Conservation (phyloP, 1,140 invertebrate species). For the Diorhabda sublineata region DNA sequence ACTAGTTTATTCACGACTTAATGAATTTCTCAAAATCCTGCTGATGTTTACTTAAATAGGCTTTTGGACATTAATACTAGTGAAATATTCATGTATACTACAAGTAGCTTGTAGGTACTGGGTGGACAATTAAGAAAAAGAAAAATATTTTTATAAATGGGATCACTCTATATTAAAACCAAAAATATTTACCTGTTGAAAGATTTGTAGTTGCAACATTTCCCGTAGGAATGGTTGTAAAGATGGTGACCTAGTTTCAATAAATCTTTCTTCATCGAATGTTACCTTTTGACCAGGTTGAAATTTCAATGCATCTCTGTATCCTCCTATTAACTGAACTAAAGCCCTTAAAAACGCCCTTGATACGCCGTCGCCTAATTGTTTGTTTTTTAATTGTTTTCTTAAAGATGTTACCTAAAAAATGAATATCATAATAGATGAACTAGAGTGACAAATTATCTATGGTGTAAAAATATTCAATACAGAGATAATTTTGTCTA, state of each 20-base stretch:
- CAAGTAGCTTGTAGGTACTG: too few species aligned
- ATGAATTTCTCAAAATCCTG: too few species aligned
- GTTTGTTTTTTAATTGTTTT: slow-evolving; percentile 66
- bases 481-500: too few species aligned
- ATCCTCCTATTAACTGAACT: slow-evolving; percentile 89
- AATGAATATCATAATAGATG: too few species aligned
- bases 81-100: too few species aligned
- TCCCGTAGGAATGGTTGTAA: slow-evolving; percentile 85
- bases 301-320: slow-evolving; percentile 83
- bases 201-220: slow-evolving; percentile 91
- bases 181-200: slow-evolving; percentile 84
- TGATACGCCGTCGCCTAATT: slow-evolving; percentile 84
- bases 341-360: slow-evolving; percentile 84
- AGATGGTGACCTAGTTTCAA: slow-evolving; percentile 71
- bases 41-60: too few species aligned
- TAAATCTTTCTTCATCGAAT: slow-evolving; percentile 80
- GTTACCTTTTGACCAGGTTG: slow-evolving; percentile 77
- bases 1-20: too few species aligned
- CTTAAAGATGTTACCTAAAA: slow-evolving; percentile 62
- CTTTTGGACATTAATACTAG: too few species aligned
- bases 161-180: slow-evolving; percentile 14
- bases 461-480: too few species aligned
- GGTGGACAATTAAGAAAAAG: neutral
- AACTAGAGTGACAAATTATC: too few species aligned
- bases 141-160: neutral